Evolutionary conservation across 1,140 invertebrate species (phyloP).

Genomic region (Drosophila erecta): DNA sequence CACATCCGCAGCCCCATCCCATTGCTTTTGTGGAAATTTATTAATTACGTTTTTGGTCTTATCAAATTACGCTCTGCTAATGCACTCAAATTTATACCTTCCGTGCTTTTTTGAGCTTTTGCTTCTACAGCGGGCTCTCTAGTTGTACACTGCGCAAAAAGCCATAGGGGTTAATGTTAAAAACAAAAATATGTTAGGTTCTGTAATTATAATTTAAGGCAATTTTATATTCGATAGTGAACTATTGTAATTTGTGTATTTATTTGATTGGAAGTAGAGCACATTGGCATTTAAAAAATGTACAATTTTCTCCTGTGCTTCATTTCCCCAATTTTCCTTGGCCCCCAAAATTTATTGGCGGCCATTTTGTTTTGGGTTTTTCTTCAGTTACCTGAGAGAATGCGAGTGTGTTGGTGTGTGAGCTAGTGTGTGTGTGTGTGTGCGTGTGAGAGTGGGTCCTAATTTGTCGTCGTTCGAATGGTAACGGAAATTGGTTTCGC

Average conservation of each 20-base stretch:
- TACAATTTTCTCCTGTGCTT: constrained; percentile 7
- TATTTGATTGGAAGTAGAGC: no score
- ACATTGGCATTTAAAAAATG: neutral
- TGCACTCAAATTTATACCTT: constrained; percentile 83
- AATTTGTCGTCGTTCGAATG: constrained; percentile 75
- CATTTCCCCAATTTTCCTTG: constrained; percentile 10
- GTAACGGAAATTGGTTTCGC: constrained; percentile 68
- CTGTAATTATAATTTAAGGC: no score
- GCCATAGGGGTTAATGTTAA: no score
- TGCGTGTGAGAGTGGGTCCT: constrained; percentile 52
- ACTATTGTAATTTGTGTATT: no score
- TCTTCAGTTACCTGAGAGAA: constrained; percentile 21
- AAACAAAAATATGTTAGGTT: no score
- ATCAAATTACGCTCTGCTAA: constrained; percentile 82
- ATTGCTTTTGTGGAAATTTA: constrained; percentile 66
- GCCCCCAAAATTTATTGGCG: constrained; percentile 64
- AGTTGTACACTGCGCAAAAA: neutral
- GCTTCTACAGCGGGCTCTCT: constrained; percentile 21
- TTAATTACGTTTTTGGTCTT: constrained; percentile 82
- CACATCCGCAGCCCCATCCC: neutral
- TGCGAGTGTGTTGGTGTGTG: constrained; percentile 23
- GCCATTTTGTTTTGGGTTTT: constrained; percentile 73
- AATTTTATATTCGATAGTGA: no score
- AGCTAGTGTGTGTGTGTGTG: constrained; percentile 25
- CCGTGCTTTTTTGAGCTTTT: constrained; percentile 71